Evolutionary conservation across 2,797 vertebrate species (phyloP).

Genomic region (Rhinichthys osculus): DNA sequence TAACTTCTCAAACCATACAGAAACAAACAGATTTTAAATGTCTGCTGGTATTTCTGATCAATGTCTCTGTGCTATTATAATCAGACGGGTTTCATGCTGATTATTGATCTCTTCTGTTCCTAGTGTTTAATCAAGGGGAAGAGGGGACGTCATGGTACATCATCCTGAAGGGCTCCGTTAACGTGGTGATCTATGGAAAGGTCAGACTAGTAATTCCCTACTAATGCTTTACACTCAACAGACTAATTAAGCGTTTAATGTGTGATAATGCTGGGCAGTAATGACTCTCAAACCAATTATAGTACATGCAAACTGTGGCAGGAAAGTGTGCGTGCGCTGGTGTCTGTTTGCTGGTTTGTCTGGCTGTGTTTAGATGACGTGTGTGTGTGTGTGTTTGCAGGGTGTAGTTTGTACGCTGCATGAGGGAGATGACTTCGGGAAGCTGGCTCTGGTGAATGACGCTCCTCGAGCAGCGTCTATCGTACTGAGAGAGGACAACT

Average conservation of each 20-base stretch:
- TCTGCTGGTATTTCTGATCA: neutral
- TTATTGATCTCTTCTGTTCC: conserved; percentile 30
- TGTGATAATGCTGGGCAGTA: conserved; percentile 21
- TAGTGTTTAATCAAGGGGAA: conserved; percentile 99
- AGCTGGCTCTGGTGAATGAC: conserved; percentile 96
- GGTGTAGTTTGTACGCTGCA: conserved; percentile 97
- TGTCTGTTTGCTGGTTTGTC: neutral
- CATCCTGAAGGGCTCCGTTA: conserved; percentile 97
- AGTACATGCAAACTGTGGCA: conserved; percentile 6
- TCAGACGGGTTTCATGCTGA: neutral
- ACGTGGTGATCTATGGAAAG: conserved; percentile 99
- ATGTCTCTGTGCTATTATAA: conserved; percentile 2
- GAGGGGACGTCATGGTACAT: conserved; percentile 99
- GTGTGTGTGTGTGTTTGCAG: conserved; percentile 70
- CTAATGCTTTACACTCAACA: conserved; percentile 10
- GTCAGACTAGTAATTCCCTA: conserved; percentile 73
- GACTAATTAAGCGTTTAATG: neutral
- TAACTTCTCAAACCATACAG: neutral
- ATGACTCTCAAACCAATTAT: conserved; percentile 17
- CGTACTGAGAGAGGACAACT: conserved; percentile 94
- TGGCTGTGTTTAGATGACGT: neutral
- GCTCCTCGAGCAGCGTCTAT: conserved; percentile 96
- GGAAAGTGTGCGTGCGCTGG: neutral
- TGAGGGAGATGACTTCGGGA: conserved; percentile 98
- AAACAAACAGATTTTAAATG: neutral